phyloP scores from a whole-genome alignment of 1,140 invertebrate genomes.

The Tribolium castaneum region DNA sequence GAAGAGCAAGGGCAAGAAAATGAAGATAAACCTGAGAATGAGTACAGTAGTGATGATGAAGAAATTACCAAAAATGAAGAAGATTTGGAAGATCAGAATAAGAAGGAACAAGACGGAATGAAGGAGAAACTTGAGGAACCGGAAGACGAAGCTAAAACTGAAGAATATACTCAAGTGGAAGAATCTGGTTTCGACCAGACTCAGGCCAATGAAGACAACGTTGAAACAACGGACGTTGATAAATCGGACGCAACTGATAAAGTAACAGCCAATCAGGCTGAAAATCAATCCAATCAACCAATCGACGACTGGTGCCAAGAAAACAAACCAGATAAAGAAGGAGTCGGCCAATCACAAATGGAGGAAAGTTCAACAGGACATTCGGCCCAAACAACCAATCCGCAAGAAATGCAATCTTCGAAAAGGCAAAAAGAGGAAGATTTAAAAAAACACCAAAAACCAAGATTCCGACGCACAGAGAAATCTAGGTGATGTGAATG shows the following conservation, averaged over 20 bases:
- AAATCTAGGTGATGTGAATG: constrained; percentile 64
- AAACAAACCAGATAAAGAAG: constrained; percentile 65
- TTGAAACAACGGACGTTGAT: constrained; percentile 62
- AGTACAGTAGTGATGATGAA: constrained; percentile 54
- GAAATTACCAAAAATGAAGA: constrained; percentile 64
- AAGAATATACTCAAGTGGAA: constrained; percentile 59
- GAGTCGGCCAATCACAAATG: constrained; percentile 66
- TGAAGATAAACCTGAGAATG: constrained; percentile 56
- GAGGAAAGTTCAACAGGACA: constrained; percentile 66
- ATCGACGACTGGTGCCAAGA: constrained; percentile 63
- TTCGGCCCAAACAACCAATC: constrained; percentile 61
- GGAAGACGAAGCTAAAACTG: constrained; percentile 54
- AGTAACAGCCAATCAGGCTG: constrained; percentile 62
- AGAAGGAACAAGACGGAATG: neutral
- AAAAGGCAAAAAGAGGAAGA: constrained; percentile 57
- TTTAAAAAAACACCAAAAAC: constrained; percentile 64
- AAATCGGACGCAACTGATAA: constrained; percentile 62
- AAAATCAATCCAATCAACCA: constrained; percentile 57
- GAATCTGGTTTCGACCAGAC: constrained; percentile 61
- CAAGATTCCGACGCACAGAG: constrained; percentile 65
- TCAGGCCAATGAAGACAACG: constrained; percentile 64
- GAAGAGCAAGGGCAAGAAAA: constrained; percentile 58
- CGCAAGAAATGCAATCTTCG: constrained; percentile 56
- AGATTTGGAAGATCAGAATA: constrained; percentile 59
- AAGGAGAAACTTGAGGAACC: constrained; percentile 52